A percentile compares a stretch with the other conserved stretches of the same genome.
Conservation (phyloP, 2,797 vertebrate species). For the Erpetoichthys calabaricus region DNA sequence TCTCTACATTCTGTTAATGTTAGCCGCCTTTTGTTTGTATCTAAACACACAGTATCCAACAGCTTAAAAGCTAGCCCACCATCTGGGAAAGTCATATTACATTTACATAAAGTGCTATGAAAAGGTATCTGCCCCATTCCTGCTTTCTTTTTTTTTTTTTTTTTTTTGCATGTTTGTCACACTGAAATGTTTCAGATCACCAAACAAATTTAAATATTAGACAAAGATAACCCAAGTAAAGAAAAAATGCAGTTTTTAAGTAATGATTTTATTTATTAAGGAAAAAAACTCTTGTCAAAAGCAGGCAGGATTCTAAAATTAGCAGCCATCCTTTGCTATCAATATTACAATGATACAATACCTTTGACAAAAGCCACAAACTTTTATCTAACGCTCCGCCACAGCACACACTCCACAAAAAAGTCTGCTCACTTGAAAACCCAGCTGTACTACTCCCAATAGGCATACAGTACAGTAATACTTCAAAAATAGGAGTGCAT, state of each 20-base stretch:
- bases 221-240: no score
- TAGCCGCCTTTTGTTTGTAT: constrained; percentile 12
- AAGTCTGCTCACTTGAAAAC: no score
- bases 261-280: no score
- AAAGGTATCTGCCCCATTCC: constrained; percentile 13
- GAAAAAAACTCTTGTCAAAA: background rate
- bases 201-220: no score
- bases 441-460: no score
- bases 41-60: constrained; percentile 5
- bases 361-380: no score
- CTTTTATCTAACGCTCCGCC: no score
- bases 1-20: constrained; percentile 7
- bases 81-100: constrained; percentile 15
- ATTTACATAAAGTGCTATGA: constrained; percentile 10
- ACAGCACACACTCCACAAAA: no score
- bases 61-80: constrained; percentile 14
- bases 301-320: constrained; percentile 5
- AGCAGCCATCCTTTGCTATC: constrained; percentile 17
- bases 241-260: no score
- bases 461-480: no score
- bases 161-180: constrained; percentile 14
- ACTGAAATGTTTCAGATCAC: background rate
- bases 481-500: no score
- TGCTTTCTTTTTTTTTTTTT: constrained; percentile 17
- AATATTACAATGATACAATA: constrained; percentile 4